Percentiles rank a stretch among this genome's conserved stretches.
Conservation (phyloP, 2,888 invertebrate genomes). For the Drosophila anomalata region DNA sequence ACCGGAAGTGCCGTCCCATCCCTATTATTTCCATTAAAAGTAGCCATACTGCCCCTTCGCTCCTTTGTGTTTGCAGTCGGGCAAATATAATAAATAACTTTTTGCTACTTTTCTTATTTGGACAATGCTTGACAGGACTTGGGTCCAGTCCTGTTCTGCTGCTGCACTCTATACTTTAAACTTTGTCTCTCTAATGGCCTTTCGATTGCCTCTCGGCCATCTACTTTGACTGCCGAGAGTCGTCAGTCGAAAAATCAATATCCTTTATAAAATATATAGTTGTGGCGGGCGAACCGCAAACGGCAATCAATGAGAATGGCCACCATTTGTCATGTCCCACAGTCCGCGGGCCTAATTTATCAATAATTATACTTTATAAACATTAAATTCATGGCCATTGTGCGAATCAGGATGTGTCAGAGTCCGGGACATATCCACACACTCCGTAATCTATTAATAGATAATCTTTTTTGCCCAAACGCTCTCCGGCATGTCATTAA, state of each 20-base stretch:
- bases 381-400: constrained; percentile 64
- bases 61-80: constrained; percentile 53
- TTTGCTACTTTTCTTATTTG: constrained; percentile 71
- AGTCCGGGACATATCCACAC: constrained; percentile 9
- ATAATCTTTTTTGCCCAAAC: constrained; percentile 75
- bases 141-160: constrained; percentile 15
- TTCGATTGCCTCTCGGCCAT: constrained; percentile 62
- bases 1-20: constrained; percentile 50
- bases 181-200: constrained; percentile 65
- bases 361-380: constrained; percentile 74
- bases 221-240: constrained; percentile 13
- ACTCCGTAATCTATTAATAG: constrained; percentile 68
- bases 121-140: constrained; percentile 46
- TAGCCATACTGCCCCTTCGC: constrained; percentile 12
- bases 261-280: constrained; percentile 1
- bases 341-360: constrained; percentile 44
- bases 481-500: constrained; percentile 68
- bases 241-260: constrained; percentile 35
- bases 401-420: constrained; percentile 32
- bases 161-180: constrained; percentile 67
- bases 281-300: constrained; percentile 21
- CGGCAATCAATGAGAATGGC: constrained; percentile 18
- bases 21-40: constrained; percentile 3
- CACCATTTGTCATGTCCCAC: constrained; percentile 47
- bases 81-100: constrained; percentile 79